phyloP scores from a whole-genome alignment of 1,140 invertebrate genomes.

The Heliconius himera region DNA sequence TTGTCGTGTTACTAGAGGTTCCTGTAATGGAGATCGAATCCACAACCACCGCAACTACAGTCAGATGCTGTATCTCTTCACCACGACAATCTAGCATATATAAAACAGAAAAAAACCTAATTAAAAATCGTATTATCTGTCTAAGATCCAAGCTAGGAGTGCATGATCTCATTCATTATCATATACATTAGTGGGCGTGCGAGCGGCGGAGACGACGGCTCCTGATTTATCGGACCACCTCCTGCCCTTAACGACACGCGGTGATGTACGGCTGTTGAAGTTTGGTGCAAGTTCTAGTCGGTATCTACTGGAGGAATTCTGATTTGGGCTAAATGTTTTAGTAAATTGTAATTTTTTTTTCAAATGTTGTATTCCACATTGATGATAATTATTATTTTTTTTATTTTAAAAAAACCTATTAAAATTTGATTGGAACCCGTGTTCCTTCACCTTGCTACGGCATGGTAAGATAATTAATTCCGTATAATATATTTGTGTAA shows the following conservation, averaged over 20 bases:
- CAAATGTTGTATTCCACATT: too few relatives aligned
- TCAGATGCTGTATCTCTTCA: too few relatives aligned
- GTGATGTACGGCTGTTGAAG: constrained; percentile 65
- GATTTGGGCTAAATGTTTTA: background rate
- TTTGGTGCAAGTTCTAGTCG: constrained; percentile 36
- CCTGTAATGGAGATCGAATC: too few relatives aligned
- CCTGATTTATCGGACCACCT: constrained; percentile 79
- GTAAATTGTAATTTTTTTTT: background rate
- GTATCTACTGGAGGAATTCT: background rate
- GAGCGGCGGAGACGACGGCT: constrained; percentile 70
- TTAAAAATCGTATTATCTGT: background rate
- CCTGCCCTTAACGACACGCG: constrained; percentile 77
- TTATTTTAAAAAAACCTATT: too few relatives aligned
- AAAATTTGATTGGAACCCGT: too few relatives aligned
- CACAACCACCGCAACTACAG: too few relatives aligned
- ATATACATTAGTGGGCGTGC: constrained; percentile 68
- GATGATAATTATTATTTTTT: too few relatives aligned
- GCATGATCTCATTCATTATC: constrained; percentile 76
- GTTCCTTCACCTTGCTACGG: too few relatives aligned
- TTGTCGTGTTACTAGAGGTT: too few relatives aligned
- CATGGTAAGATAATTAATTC: too few relatives aligned
- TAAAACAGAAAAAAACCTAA: background rate
- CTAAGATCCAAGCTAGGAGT: constrained; percentile 49
- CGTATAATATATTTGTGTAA: too few relatives aligned
- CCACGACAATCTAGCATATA: too few relatives aligned